Evolutionary conservation across 2,797 vertebrate species (phyloP), one percentile per base, ranked within the genome.

Genomic region (Nasua narica): DNA sequence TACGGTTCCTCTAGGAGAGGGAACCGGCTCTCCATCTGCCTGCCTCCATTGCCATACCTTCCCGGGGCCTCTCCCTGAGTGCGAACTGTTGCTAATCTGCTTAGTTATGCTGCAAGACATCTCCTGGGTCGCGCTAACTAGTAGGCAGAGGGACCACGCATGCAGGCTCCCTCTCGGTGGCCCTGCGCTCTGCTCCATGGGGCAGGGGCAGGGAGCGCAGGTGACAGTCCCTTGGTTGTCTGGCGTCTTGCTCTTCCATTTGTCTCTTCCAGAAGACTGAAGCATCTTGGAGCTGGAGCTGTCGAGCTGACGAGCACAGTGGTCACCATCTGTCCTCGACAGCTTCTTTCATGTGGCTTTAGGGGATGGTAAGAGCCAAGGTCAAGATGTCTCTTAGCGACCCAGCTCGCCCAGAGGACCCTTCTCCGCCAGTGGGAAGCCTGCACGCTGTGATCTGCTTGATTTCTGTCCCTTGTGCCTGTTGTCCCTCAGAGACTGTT

Each of bases 101-200:
- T 72, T 65, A 37, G 35, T 48, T 69, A 27, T 7, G 13, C 4
- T 27, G 35, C 1, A 37, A 62, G 37, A n/a, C 11, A 9, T 19
- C 25, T 74, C 9, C 37, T 25, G 65, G 32, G 40, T 50, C 40
- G 0, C 19, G 18, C 58, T 56, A 25, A 12, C 35, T 4, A 35
- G 16, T 25, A 35, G 65, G 5, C 74, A 35, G 48, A 67, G 18
- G 40, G 2, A n/a, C 23, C 3, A 0, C 15, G 35, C 14, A 10
- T 23, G 29, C 29, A 5, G 52, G 23, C 9, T 13, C 5, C 32
- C 25, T 13, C 46, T 65, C 2, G 0, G 13, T 35, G 18, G 19
- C 11, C 70, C 48, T 74, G 7, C 0, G 48, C 15, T 70, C 40
- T n/a, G 50, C 60, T 74, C 69, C 0, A 0, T 10, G 27, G 13